Conservation (phyloP, 2,797 vertebrate genomes). For the Diplodus sargus region DNA sequence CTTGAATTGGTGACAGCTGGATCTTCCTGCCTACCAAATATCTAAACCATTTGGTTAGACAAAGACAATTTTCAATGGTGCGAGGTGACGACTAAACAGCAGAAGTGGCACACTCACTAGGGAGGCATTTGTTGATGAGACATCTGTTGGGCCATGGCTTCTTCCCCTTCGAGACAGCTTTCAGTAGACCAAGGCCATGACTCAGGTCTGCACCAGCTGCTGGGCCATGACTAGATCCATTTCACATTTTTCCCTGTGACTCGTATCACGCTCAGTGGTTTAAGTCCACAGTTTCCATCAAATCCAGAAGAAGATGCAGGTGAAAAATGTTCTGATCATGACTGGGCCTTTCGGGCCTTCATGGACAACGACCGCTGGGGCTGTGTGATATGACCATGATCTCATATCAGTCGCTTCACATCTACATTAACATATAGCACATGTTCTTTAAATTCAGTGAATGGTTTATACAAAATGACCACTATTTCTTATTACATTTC, state of each 20-base stretch:
- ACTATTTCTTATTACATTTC: too few relatives aligned
- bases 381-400: too few relatives aligned
- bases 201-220: constrained; percentile 74
- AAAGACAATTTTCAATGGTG: constrained; percentile 35
- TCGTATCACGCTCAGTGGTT: constrained; percentile 21
- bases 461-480: too few relatives aligned
- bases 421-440: too few relatives aligned
- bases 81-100: constrained; percentile 45
- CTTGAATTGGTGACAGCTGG: constrained; percentile 24
- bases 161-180: constrained; percentile 55
- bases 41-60: constrained; percentile 22
- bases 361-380: background rate
- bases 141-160: constrained; percentile 63
- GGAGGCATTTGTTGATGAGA: constrained; percentile 64
- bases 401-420: too few relatives aligned
- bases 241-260: constrained; percentile 52
- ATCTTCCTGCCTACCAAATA: constrained; percentile 19
- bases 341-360: constrained; percentile 3
- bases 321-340: constrained; percentile 6
- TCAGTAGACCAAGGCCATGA: constrained; percentile 67
- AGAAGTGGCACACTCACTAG: constrained; percentile 52
- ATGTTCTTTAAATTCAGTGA: too few relatives aligned
- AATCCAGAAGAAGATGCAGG: constrained; percentile 20
- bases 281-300: constrained; percentile 36
- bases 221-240: constrained; percentile 56